Conservation (phyloP, 2,888 invertebrate genomes). For the Margaritifera margaritifera region DNA sequence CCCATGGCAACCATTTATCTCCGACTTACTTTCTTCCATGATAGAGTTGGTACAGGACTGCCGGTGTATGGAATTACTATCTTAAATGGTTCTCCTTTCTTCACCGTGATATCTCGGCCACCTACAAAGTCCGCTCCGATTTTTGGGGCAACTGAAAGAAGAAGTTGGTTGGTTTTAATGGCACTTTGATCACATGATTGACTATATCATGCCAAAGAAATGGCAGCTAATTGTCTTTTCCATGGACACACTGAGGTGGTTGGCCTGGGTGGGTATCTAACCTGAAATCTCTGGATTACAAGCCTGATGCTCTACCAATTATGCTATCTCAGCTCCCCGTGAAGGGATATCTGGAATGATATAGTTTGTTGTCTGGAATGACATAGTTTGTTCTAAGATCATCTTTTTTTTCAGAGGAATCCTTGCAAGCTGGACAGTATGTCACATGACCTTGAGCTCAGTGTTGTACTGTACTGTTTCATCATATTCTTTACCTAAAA, state of each 20-base stretch:
- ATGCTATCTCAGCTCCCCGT: too few relatives aligned
- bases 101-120: conserved; percentile 88
- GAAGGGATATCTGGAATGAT: too few relatives aligned
- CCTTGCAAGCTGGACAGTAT: too few relatives aligned
- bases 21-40: conserved; percentile 84
- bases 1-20: neutral
- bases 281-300: too few relatives aligned
- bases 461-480: too few relatives aligned
- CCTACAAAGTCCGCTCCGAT: conserved; percentile 85
- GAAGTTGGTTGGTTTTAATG: neutral
- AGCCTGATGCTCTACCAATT: too few relatives aligned
- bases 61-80: conserved; percentile 96
- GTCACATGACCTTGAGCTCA: too few relatives aligned
- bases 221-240: neutral
- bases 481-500: too few relatives aligned
- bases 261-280: too few relatives aligned
- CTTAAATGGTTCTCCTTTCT: conserved; percentile 95
- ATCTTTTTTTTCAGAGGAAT: too few relatives aligned
- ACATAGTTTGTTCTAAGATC: too few relatives aligned
- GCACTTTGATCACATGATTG: neutral
- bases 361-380: too few relatives aligned
- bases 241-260: neutral
- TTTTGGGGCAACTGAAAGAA: conserved; percentile 83
- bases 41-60: conserved; percentile 81
- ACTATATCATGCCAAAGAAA: neutral